Evolutionary conservation across 1,140 invertebrate species (phyloP), one percentile per base, ranked within the genome.

Genomic region (Aphidius gifuensis): DNA sequence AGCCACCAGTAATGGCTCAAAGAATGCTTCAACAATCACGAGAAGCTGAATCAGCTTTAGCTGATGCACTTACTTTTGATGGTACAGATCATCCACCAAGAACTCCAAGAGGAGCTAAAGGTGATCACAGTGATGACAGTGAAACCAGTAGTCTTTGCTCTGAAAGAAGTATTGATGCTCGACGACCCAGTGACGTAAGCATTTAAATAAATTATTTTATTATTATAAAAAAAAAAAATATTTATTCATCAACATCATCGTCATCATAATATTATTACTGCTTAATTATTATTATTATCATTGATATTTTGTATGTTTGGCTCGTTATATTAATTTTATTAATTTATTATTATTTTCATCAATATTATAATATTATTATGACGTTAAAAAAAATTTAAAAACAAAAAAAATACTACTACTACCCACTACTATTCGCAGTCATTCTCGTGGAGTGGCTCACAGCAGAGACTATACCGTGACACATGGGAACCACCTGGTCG

Each of bases 131-230:
- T 45, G 92, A 95, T 74, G 91, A 93, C 62, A 96, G 93, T 51
- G 96, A 98, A 77, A 95, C 93, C 4, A 97, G 94, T 44, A 96
- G 93, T 75, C 88, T 97, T 51, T 96, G 94, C 76, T 97, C 94
- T 1, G 94, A 98, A 71, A 81, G 92, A 5, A 96, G 93, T 39
- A 89, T 90, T 69, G 92, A 94, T 72, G 92, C 88, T 64, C 85
- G 90, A 54, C 83, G 90, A 73, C 86, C 87, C 11, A 88, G 86
- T 63, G 92, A 96, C 84, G 92, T 94, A 81, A 89, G 91, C 87
- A 49, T 49, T 58, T 23, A 9, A 21, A 58, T 46, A 9, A 38
- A 21, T 9, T 6, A 56, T 39, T 38, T 57, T 58, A 51, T 65
- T 45, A 58, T 42, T 16, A 16, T 16, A 16, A 16, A 16, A 16